Conservation (phyloP, 2,797 vertebrate genomes). For the Ptychobarbus kaznakovi region DNA sequence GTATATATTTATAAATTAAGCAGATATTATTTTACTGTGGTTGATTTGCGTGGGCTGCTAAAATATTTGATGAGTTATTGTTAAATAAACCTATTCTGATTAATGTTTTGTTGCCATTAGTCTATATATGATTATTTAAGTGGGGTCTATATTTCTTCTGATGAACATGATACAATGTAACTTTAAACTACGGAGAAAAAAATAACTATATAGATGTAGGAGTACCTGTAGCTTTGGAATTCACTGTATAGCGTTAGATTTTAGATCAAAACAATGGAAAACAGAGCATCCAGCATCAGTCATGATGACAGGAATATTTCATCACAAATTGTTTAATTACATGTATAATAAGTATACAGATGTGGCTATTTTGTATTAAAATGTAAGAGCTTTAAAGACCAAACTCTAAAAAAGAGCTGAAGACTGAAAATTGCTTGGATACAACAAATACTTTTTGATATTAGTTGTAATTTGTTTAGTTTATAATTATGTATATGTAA, state of each 20-base stretch:
- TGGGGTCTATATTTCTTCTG: background rate
- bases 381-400: background rate
- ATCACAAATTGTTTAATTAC: background rate
- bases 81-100: conserved; percentile 19
- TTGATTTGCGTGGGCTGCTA: conserved; percentile 14
- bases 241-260: background rate
- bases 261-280: background rate
- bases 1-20: conserved; percentile 39
- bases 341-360: background rate
- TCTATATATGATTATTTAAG: background rate
- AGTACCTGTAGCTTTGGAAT: background rate
- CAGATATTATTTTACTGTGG: conserved; percentile 13
- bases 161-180: background rate
- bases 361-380: background rate
- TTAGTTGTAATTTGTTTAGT: background rate
- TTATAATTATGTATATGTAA: background rate
- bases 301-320: background rate
- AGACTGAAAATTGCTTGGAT: background rate
- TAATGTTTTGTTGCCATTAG: conserved; percentile 3
- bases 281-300: background rate
- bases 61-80: conserved; percentile 16
- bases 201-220: no score
- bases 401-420: background rate
- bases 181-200: background rate
- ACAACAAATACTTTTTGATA: background rate